Percentiles rank a stretch among this genome's conserved stretches.
Conservation (phyloP, 2,113 vertebrate genomes). For the Burhinus bistriatus region DNA sequence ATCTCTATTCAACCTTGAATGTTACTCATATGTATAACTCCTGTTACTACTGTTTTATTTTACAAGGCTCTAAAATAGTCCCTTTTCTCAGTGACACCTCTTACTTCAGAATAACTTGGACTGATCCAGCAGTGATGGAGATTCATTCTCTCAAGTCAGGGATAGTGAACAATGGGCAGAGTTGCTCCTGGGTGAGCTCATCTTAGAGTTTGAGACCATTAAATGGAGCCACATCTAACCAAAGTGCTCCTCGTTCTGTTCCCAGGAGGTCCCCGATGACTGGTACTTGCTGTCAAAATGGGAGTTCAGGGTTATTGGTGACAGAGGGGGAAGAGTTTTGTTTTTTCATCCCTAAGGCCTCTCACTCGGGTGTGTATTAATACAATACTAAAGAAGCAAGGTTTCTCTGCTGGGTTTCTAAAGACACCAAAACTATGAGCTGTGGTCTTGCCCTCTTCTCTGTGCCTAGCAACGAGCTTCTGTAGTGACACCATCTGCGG, state of each 20-base stretch:
- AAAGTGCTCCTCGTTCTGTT: neutral
- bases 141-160: accelerated
- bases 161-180: neutral
- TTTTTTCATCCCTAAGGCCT: neutral
- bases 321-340: neutral
- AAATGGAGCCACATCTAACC: neutral
- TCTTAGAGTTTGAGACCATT: neutral
- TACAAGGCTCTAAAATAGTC: neutral
- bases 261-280: neutral
- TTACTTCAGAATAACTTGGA: neutral
- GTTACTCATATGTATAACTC: neutral
- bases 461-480: neutral
- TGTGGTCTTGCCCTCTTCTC: neutral
- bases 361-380: accelerated
- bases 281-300: neutral
- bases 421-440: accelerated
- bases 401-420: neutral
- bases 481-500: neutral
- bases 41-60: neutral
- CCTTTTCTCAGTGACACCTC: neutral
- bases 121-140: neutral
- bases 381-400: neutral
- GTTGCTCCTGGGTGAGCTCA: neutral
- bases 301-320: neutral
- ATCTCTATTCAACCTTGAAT: neutral